Percentiles rank a stretch among this genome's conserved stretches.
These are phyloP conservation scores for Quadriops clusia DNA, from an alignment of 2,888 invertebrate genomes.

Conservation along the genomic window DNA sequence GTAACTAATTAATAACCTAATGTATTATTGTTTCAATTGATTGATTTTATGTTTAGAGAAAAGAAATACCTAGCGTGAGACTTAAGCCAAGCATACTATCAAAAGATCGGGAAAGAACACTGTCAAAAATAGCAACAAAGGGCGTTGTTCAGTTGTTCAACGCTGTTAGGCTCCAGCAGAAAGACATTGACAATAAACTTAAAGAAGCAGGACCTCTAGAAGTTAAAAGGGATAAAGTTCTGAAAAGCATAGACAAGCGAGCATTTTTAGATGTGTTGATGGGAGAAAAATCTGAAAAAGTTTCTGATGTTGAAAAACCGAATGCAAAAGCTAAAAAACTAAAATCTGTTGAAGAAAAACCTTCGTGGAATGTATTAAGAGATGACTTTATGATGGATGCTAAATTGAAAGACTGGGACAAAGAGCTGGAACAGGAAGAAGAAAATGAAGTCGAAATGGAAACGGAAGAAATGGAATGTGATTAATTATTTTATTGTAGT, in stretches of 20 bases:
- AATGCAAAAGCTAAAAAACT: slow-evolving; percentile 17
- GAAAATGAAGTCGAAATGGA: slow-evolving; percentile 20
- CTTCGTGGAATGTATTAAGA: slow-evolving; percentile 54
- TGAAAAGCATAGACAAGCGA: slow-evolving; percentile 65
- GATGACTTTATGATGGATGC: slow-evolving; percentile 86
- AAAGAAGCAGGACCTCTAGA: slow-evolving; percentile 62
- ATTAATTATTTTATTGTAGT: slow-evolving; percentile 2
- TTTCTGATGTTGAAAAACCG: slow-evolving; percentile 35
- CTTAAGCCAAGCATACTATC: slow-evolving; percentile 66
- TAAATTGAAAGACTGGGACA: slow-evolving; percentile 87
- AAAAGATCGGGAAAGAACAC: slow-evolving; percentile 60
- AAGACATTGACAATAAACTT: slow-evolving; percentile 57
- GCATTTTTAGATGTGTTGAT: slow-evolving; percentile 68
- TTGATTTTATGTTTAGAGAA: slow-evolving; percentile 40
- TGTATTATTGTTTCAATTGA: background rate
- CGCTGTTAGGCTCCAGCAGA: slow-evolving; percentile 78
- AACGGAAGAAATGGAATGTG: slow-evolving; percentile 5
- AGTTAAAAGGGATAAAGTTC: slow-evolving; percentile 60
- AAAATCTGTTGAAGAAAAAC: slow-evolving; percentile 24
- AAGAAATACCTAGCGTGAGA: slow-evolving; percentile 51
- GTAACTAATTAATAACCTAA: slow-evolving; percentile 5
- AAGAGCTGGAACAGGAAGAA: slow-evolving; percentile 46
- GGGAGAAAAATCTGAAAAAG: slow-evolving; percentile 48
- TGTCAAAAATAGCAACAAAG: slow-evolving; percentile 78
- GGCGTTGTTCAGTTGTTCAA: slow-evolving; percentile 91